phyloP scores from a whole-genome alignment of 2,113 vertebrate species.

The Aepyceros melampus region DNA sequence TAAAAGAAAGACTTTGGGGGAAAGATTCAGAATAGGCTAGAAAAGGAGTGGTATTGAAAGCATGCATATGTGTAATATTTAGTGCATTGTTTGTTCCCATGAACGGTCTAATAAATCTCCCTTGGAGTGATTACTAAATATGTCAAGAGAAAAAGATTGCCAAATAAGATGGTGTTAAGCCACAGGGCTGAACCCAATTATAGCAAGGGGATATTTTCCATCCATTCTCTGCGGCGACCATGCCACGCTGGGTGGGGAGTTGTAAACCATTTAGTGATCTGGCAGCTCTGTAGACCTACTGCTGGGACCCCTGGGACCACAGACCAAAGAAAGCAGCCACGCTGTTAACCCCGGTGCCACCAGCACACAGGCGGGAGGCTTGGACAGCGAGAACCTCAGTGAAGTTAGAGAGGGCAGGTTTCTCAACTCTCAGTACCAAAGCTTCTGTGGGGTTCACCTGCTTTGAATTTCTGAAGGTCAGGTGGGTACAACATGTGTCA shows the following conservation, averaged over 20 bases:
- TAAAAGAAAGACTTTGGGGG: background rate
- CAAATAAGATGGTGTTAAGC: slow-evolving; percentile 68
- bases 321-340: background rate
- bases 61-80: slow-evolving; percentile 63
- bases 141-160: slow-evolving; percentile 63
- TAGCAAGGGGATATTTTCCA: slow-evolving; percentile 62
- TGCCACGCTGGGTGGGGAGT: background rate
- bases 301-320: background rate
- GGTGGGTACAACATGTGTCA: slow-evolving; percentile 52
- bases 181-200: slow-evolving; percentile 59
- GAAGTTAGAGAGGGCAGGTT: background rate
- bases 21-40: slow-evolving; percentile 44
- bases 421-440: background rate
- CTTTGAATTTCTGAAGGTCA: slow-evolving; percentile 52
- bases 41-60: slow-evolving; percentile 63
- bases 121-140: slow-evolving; percentile 70
- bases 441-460: slow-evolving; percentile 14
- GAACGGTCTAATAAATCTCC: slow-evolving; percentile 61
- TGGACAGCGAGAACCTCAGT: background rate
- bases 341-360: background rate
- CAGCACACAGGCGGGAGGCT: background rate
- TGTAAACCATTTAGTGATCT: slow-evolving; percentile 26
- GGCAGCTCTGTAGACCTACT: background rate
- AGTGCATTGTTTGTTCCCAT: slow-evolving; percentile 56
- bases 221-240: slow-evolving; percentile 15